Evolutionary conservation across 2,797 vertebrate species (phyloP).

Genomic region (Sebastiscus albofasciatus): DNA sequence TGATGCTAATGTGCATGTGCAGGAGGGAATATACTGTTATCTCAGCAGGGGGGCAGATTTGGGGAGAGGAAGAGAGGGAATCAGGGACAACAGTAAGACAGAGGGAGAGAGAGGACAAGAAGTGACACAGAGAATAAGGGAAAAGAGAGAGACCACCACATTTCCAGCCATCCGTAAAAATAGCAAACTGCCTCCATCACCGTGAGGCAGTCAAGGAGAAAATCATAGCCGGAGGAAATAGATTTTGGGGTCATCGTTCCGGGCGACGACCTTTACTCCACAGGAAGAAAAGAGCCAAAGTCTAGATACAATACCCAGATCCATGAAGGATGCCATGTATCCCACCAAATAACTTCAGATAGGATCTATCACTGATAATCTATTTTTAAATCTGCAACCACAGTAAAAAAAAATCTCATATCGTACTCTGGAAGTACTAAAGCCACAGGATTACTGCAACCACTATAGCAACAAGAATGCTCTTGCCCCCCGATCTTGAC

Average conservation of each 20-base stretch:
- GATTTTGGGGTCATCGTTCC: constrained; percentile 81
- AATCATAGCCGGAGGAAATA: constrained; percentile 81
- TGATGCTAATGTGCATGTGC: constrained; percentile 70
- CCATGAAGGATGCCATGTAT: background rate
- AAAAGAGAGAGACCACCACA: constrained; percentile 36
- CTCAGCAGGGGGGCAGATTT: constrained; percentile 40
- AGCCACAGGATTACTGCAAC: background rate
- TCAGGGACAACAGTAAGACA: constrained; percentile 29
- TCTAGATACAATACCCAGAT: constrained; percentile 27
- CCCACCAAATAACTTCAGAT: background rate
- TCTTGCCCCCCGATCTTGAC: constrained; percentile 33
- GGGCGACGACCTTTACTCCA: constrained; percentile 58
- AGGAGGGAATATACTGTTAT: constrained; percentile 61
- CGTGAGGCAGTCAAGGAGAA: constrained; percentile 82
- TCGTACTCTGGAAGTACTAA: background rate
- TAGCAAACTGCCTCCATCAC: constrained; percentile 78
- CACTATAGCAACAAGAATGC: constrained; percentile 17
- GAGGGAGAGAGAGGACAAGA: constrained; percentile 31
- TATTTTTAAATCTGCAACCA: background rate
- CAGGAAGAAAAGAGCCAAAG: constrained; percentile 43
- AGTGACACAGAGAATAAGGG: constrained; percentile 28
- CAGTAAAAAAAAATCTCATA: background rate
- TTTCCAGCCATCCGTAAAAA: constrained; percentile 78
- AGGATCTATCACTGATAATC: background rate
- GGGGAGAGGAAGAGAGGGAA: constrained; percentile 2